phyloP scores from a whole-genome alignment of 1,140 invertebrate genomes.

The Caenorhabditis brenneri region DNA sequence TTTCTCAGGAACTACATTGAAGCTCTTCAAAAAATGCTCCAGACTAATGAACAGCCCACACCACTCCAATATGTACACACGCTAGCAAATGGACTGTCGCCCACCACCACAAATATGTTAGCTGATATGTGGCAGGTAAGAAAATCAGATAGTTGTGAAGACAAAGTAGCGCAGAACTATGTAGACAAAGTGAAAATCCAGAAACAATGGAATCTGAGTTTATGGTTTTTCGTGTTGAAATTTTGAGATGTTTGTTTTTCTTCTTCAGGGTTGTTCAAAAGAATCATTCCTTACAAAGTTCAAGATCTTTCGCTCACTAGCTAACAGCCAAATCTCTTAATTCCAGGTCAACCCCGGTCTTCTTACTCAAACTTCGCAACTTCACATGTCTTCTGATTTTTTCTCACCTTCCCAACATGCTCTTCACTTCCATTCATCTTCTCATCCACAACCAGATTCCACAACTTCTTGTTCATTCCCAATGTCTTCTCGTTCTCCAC shows the following conservation, averaged over 20 bases:
- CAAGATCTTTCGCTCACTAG: background rate
- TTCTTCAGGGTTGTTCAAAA: no score
- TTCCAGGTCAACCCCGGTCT: constrained; percentile 40
- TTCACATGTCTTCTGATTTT: background rate
- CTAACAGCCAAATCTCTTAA: background rate
- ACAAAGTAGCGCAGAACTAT: no score
- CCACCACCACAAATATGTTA: constrained; percentile 68
- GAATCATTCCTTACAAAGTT: background rate
- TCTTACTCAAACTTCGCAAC: background rate
- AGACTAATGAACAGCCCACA: constrained; percentile 63
- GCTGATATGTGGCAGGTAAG: constrained; percentile 61
- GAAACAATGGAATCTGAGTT: no score
- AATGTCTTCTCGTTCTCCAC: background rate
- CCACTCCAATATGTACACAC: constrained; percentile 64
- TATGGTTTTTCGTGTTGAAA: no score
- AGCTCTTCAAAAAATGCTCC: constrained; percentile 74
- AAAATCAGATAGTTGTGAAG: no score
- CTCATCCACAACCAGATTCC: background rate
- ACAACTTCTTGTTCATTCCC: background rate
- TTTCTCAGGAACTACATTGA: constrained; percentile 82
- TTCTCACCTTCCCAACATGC: background rate
- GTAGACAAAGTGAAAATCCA: no score
- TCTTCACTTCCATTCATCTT: constrained; percentile 5
- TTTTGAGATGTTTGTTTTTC: no score
- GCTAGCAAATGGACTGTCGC: constrained; percentile 62